A percentile compares a stretch with the other conserved stretches of the same genome.
These are phyloP conservation scores for Alethe castanea DNA, from an alignment of 2,113 vertebrate species.

Conservation along the genomic window DNA sequence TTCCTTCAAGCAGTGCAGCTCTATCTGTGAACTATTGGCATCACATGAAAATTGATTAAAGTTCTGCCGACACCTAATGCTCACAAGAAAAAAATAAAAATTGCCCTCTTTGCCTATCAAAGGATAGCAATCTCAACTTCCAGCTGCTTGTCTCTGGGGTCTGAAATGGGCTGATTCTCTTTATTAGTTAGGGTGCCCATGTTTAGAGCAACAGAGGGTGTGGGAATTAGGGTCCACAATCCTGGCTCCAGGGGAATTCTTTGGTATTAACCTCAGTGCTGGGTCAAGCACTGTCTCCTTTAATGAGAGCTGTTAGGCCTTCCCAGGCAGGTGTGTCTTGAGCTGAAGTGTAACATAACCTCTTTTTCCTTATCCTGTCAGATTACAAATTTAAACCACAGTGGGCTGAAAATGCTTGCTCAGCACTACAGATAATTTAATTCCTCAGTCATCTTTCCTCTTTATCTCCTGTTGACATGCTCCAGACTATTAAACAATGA, in stretches of 20 bases:
- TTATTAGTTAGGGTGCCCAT: not conserved
- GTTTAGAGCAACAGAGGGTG: conserved; percentile 1
- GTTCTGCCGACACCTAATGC: not conserved
- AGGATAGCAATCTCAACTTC: not conserved
- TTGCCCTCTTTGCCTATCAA: not conserved
- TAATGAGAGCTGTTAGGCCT: conserved; percentile 40
- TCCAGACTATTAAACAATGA: conserved; percentile 4
- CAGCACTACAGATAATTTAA: conserved; percentile 30
- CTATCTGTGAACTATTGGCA: not conserved
- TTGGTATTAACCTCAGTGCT: not conserved
- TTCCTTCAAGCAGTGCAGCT: conserved; percentile 3
- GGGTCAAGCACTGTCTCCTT: conserved; percentile 14
- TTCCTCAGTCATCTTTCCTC: conserved; percentile 27
- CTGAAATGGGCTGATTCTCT: not conserved
- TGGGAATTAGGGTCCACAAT: not conserved
- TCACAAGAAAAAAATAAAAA: not conserved
- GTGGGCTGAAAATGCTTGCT: conserved; percentile 7
- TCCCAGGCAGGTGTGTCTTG: not conserved
- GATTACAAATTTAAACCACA: conserved; percentile 44
- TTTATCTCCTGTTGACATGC: not conserved
- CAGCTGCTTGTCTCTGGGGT: not conserved
- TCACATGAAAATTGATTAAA: conserved; percentile 13
- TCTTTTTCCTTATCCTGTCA: conserved; percentile 47
- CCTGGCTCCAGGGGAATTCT: not conserved
- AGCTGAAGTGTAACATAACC: conserved; percentile 15